Evolutionary conservation across 2,888 invertebrate genomes (phyloP).

Genomic region (Abscondita cerata): DNA sequence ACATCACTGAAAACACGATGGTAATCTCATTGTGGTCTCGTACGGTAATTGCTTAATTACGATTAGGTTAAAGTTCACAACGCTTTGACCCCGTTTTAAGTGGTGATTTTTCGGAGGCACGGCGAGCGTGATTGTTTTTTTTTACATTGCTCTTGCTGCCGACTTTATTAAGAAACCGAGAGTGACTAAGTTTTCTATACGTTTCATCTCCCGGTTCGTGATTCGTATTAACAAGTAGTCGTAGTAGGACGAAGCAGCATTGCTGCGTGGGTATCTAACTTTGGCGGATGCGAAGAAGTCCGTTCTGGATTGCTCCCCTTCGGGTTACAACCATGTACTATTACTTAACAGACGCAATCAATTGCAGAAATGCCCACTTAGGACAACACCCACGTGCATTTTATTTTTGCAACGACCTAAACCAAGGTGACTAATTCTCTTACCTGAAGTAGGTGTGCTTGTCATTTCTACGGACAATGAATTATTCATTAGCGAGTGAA

Average conservation of each 20-base stretch:
- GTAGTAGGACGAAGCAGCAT: conserved; percentile 24
- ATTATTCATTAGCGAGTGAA: too few species aligned
- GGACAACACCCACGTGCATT: background rate
- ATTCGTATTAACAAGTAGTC: conserved; percentile 26
- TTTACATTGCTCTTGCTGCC: conserved; percentile 6
- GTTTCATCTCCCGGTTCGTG: conserved; percentile 29
- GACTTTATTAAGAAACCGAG: conserved; percentile 28
- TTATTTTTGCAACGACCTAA: background rate
- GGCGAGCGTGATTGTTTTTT: too few species aligned
- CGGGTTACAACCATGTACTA: too few species aligned
- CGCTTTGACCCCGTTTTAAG: background rate
- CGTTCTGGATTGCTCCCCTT: too few species aligned
- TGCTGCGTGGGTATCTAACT: conserved; percentile 1
- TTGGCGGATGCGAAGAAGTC: background rate
- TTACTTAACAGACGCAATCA: background rate
- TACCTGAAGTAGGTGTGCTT: too few species aligned
- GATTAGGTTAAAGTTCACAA: conserved; percentile 1
- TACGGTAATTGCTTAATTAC: background rate
- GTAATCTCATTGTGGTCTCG: too few species aligned
- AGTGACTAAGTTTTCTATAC: conserved; percentile 29
- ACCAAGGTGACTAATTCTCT: conserved; percentile 7
- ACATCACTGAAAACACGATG: too few species aligned
- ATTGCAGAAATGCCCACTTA: background rate
- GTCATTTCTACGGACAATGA: too few species aligned
- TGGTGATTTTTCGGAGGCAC: too few species aligned